Percentiles rank a stretch among this genome's conserved stretches.
Evolutionary conservation across 2,888 invertebrate species (phyloP).

Genomic region (Xestobium rufovillosum): DNA sequence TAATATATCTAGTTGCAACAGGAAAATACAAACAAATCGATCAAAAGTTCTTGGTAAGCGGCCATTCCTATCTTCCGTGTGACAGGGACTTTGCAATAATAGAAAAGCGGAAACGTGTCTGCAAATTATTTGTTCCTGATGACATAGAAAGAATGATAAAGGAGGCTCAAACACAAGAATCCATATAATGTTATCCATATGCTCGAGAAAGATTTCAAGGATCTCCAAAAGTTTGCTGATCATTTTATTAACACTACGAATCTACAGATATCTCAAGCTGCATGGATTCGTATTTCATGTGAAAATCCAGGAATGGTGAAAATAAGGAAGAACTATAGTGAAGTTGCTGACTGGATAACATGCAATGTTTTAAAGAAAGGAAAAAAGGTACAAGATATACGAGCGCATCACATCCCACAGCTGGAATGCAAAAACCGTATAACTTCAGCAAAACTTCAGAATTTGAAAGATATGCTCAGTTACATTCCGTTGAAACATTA

Average conservation of each 20-base stretch:
- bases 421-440: constrained; percentile 14
- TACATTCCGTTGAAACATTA: constrained; percentile 5
- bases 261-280: constrained; percentile 17
- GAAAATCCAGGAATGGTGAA: constrained; percentile 15
- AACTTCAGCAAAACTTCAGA: constrained; percentile 15
- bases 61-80: too few species aligned
- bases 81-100: too few species aligned
- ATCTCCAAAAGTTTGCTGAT: constrained; percentile 18
- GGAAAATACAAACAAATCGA: too few species aligned
- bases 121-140: constrained; percentile 3
- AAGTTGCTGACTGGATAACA: constrained; percentile 12
- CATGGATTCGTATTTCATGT: constrained; percentile 15
- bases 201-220: constrained; percentile 17
- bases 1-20: too few species aligned
- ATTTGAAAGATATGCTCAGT: constrained; percentile 8
- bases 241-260: constrained; percentile 17
- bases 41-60: too few species aligned
- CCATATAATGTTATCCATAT: constrained; percentile 16
- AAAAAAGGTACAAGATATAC: constrained; percentile 13
- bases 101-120: constrained; percentile 5
- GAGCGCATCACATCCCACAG: constrained; percentile 11
- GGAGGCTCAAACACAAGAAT: constrained; percentile 16
- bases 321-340: constrained; percentile 14
- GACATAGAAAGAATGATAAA: constrained; percentile 18
- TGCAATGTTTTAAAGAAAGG: constrained; percentile 15